phyloP scores from a whole-genome alignment of 1,140 invertebrate genomes.

The Littorina saxatilis region DNA sequence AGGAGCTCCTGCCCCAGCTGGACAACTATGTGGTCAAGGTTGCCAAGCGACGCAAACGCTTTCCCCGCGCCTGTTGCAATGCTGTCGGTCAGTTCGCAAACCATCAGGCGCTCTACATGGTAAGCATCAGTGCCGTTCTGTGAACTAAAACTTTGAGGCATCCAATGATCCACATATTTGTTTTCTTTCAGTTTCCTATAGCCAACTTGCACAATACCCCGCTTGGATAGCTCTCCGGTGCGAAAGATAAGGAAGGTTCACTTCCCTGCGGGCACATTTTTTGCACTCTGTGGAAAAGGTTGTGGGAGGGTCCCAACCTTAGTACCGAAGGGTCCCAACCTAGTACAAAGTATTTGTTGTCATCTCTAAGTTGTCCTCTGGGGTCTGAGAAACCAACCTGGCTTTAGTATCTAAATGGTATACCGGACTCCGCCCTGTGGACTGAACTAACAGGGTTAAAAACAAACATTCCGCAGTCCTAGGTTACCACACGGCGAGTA shows the following conservation, averaged over 20 bases:
- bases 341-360: no score
- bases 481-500: no score
- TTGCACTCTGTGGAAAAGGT: not conserved
- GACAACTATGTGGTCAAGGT: constrained; percentile 27
- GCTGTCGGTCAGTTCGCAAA: constrained; percentile 26
- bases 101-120: constrained; percentile 34
- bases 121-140: not conserved
- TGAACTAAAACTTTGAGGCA: no score
- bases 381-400: no score
- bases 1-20: constrained; percentile 31
- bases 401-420: no score
- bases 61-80: constrained; percentile 12
- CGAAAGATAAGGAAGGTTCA: not conserved
- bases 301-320: not conserved
- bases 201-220: not conserved
- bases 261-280: not conserved
- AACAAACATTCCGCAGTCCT: no score
- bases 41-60: constrained; percentile 22
- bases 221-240: no score
- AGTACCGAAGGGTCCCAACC: no score
- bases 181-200: not conserved
- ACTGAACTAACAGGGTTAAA: no score
- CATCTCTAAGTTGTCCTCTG: no score
- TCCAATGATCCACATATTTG: not conserved
- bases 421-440: no score